A percentile compares a stretch with the other conserved stretches of the same genome.
Evolutionary conservation across 2,888 invertebrate species (phyloP).

Genomic region (Bellardia bayeri): DNA sequence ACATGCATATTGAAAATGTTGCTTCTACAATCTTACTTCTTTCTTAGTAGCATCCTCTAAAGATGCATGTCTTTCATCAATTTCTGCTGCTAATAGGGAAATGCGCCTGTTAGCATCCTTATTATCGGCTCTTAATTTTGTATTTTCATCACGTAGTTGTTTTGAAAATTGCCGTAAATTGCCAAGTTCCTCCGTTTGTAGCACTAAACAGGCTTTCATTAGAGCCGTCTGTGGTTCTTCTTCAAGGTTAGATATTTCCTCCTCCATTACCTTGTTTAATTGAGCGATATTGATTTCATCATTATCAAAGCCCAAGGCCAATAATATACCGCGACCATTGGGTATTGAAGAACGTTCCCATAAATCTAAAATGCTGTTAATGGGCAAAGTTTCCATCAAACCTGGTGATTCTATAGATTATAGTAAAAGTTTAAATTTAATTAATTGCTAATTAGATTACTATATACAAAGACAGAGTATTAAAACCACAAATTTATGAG

Average conservation of each 20-base stretch:
- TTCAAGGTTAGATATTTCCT: slow-evolving; percentile 86
- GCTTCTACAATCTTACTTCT: slow-evolving; percentile 75
- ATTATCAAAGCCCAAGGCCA: slow-evolving; percentile 88
- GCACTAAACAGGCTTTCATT: slow-evolving; percentile 86
- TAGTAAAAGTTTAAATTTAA: slow-evolving; percentile 14
- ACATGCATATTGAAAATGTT: background rate
- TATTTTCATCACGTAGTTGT: slow-evolving; percentile 90
- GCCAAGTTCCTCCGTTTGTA: slow-evolving; percentile 89
- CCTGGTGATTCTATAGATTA: slow-evolving; percentile 78
- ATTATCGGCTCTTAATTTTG: slow-evolving; percentile 91
- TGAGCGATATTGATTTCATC: slow-evolving; percentile 87
- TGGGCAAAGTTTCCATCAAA: slow-evolving; percentile 82
- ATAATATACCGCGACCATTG: slow-evolving; percentile 87
- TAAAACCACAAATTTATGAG: slow-evolving; percentile 23
- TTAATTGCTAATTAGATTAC: background rate
- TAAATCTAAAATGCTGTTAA: slow-evolving; percentile 87
- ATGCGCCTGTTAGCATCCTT: slow-evolving; percentile 93
- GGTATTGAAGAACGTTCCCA: slow-evolving; percentile 90
- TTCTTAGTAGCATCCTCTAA: slow-evolving; percentile 90
- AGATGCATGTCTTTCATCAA: slow-evolving; percentile 94
- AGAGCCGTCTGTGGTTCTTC: slow-evolving; percentile 82
- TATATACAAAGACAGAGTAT: background rate
- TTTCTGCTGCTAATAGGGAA: slow-evolving; percentile 92
- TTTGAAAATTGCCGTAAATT: slow-evolving; percentile 87
- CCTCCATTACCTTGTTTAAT: slow-evolving; percentile 88